Percentiles rank a stretch among this genome's conserved stretches.
Conservation (phyloP, 2,888 invertebrate genomes). For the Prosapia bicincta region DNA sequence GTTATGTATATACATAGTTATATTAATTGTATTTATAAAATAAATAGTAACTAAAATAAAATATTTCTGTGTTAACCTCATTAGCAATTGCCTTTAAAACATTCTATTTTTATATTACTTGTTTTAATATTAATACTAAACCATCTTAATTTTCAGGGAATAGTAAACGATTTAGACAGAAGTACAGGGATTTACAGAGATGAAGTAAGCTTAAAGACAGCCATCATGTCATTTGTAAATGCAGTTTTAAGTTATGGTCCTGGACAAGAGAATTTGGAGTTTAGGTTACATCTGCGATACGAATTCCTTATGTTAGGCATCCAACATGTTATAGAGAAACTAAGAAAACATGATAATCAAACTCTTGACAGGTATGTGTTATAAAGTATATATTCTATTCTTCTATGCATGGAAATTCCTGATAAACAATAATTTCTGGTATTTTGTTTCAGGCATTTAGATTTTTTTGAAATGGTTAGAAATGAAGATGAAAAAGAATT, state of each 20-base stretch:
- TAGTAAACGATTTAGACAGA: slow-evolving; percentile 88
- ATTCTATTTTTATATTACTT: no score
- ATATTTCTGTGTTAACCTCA: no score
- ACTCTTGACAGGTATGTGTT: slow-evolving; percentile 68
- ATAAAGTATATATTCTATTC: not conserved
- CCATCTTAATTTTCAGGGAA: no score
- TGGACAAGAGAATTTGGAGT: slow-evolving; percentile 93
- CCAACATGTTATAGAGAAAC: slow-evolving; percentile 91
- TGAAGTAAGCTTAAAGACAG: slow-evolving; percentile 91
- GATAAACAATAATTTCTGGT: no score
- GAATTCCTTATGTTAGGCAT: slow-evolving; percentile 97
- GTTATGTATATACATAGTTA: no score
- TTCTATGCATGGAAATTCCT: no score
- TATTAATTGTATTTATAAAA: no score
- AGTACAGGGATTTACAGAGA: slow-evolving; percentile 89
- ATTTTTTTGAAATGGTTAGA: slow-evolving; percentile 98
- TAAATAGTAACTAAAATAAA: no score
- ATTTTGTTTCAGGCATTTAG: slow-evolving; percentile 69
- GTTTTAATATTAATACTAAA: no score
- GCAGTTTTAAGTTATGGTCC: slow-evolving; percentile 95
- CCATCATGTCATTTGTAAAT: slow-evolving; percentile 97
- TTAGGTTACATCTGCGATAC: slow-evolving; percentile 90
- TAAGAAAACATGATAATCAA: slow-evolving; percentile 89
- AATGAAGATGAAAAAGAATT: slow-evolving; percentile 95
- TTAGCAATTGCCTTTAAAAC: no score